A percentile compares a stretch with the other conserved stretches of the same genome.
These are phyloP conservation scores for Lasius fuliginosus DNA, from an alignment of 2,888 invertebrate species.

Conservation along the genomic window DNA sequence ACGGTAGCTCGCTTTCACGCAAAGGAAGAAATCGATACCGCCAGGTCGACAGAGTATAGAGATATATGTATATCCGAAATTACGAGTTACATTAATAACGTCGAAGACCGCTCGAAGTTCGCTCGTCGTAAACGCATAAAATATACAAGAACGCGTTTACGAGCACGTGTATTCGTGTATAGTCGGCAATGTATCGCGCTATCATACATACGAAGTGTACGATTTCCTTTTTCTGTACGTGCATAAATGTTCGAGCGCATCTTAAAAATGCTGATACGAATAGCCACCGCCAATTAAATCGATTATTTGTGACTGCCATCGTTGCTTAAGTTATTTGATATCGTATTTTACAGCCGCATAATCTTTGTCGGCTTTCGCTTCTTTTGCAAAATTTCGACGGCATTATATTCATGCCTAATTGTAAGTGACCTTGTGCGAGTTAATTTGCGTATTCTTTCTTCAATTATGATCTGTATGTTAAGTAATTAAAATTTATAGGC, in stretches of 20 bases:
- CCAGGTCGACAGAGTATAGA: constrained; percentile 28
- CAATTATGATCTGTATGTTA: neutral
- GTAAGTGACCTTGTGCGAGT: neutral
- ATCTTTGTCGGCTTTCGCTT: neutral
- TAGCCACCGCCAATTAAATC: constrained; percentile 36
- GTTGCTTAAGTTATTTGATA: constrained; percentile 13
- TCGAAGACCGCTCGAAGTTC: constrained; percentile 10
- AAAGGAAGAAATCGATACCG: constrained; percentile 27
- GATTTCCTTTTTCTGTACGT: constrained; percentile 26
- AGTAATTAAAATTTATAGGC: constrained; percentile 24
- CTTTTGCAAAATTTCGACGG: neutral
- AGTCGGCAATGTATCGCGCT: neutral
- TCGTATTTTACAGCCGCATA: neutral
- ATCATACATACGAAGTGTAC: constrained; percentile 1
- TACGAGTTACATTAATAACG: constrained; percentile 46
- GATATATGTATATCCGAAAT: constrained; percentile 25
- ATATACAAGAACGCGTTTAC: constrained; percentile 25
- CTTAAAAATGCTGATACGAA: constrained; percentile 12
- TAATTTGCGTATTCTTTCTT: constrained; percentile 14
- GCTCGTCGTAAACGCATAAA: constrained; percentile 23
- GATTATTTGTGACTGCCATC: constrained; percentile 14
- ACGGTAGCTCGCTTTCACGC: constrained; percentile 16
- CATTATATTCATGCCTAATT: neutral
- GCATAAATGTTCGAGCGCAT: constrained; percentile 12
- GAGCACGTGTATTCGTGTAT: neutral